phyloP scores from a whole-genome alignment of 2,797 vertebrate species.

The Acestrorhynchus altus region DNA sequence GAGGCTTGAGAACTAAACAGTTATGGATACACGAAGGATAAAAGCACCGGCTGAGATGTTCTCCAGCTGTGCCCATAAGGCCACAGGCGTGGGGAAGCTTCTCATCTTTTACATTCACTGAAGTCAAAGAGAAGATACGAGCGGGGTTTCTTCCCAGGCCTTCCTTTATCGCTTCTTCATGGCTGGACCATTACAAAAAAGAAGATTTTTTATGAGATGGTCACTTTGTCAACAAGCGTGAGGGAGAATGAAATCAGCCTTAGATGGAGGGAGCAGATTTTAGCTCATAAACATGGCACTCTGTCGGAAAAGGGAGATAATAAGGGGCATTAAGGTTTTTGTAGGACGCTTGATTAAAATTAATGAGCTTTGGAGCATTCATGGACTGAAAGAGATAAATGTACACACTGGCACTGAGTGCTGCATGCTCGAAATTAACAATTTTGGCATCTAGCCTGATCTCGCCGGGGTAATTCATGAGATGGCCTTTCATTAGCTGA shows the following conservation, averaged over 20 bases:
- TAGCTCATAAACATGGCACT: neutral
- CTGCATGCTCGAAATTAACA: neutral
- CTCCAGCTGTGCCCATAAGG: neutral
- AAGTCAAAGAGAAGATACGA: neutral
- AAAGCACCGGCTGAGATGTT: neutral
- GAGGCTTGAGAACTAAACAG: no score
- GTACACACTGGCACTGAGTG: neutral
- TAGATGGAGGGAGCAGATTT: neutral
- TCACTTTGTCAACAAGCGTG: neutral
- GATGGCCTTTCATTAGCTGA: neutral
- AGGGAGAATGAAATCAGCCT: neutral
- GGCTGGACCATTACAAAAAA: neutral
- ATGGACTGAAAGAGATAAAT: neutral
- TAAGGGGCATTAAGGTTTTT: neutral
- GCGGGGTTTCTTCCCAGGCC: neutral
- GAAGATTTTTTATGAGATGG: neutral
- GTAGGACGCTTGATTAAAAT: constrained; percentile 1
- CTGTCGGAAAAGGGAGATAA: neutral
- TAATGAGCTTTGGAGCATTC: neutral
- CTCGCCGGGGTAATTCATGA: neutral
- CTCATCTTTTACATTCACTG: neutral
- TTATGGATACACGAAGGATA: no score
- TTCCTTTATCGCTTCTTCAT: neutral
- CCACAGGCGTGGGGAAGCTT: neutral
- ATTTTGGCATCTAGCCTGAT: neutral